Evolutionary conservation across 1,140 invertebrate species (phyloP).

Genomic region (Agrilus planipennis): DNA sequence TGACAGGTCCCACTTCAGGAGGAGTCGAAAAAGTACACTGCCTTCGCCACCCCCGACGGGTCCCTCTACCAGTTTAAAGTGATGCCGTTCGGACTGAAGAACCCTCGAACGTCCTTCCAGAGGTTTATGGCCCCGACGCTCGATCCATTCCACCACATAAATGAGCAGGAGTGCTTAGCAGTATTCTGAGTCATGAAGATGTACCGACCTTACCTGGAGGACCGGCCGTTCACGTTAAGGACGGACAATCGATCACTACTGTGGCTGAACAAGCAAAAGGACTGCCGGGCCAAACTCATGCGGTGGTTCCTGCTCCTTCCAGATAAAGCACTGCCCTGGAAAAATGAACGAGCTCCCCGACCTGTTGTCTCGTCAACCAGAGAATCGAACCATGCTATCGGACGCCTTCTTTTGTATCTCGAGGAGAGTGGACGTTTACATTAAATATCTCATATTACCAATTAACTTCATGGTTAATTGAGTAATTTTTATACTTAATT

Average conservation of each 20-base stretch:
- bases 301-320: background rate
- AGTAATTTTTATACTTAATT: too few species aligned
- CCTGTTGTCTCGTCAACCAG: background rate
- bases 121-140: too few species aligned
- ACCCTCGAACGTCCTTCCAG: too few species aligned
- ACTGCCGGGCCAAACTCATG: background rate
- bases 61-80: too few species aligned
- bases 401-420: too few species aligned
- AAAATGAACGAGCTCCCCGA: conserved; percentile 4
- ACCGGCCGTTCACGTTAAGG: conserved; percentile 11
- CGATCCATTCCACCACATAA: conserved; percentile 11
- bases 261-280: background rate
- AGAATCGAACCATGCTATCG: too few species aligned
- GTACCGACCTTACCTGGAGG: conserved; percentile 24
- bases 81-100: too few species aligned
- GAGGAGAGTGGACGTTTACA: too few species aligned
- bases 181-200: conserved; percentile 32
- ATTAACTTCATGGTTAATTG: too few species aligned
- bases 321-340: conserved; percentile 4
- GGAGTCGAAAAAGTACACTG: conserved; percentile 29
- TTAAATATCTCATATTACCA: too few species aligned
- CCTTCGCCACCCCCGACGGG: conserved; percentile 32
- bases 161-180: conserved; percentile 34
- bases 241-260: conserved; percentile 4
- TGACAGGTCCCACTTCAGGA: conserved; percentile 32